A percentile compares a stretch with the other conserved stretches of the same genome.
These are phyloP conservation scores for Vimba vimba DNA, from an alignment of 2,113 vertebrate genomes.

Conservation along the genomic window DNA sequence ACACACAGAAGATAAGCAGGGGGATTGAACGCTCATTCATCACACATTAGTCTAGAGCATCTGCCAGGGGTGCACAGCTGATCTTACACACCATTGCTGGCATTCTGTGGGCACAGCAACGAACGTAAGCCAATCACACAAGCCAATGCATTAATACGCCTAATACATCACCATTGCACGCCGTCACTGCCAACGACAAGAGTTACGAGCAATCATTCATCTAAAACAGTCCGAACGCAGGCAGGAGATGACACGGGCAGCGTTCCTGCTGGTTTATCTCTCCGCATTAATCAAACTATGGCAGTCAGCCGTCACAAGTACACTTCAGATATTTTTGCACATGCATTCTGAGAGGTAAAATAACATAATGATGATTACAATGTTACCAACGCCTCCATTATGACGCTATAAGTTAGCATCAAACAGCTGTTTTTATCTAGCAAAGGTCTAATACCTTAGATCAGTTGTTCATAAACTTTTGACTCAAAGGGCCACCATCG, in stretches of 20 bases:
- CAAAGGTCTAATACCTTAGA: neutral
- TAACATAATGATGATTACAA: constrained; percentile 4
- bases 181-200: neutral
- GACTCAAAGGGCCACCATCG: too few relatives aligned
- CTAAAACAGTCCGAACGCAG: neutral
- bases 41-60: constrained; percentile 5
- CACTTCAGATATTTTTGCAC: neutral
- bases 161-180: constrained; percentile 14
- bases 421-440: neutral
- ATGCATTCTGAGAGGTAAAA: neutral
- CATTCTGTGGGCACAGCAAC: neutral
- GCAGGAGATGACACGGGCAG: neutral
- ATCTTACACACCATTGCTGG: neutral
- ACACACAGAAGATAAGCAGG: neutral
- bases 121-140: neutral
- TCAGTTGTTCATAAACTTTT: too few relatives aligned
- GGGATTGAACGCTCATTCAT: constrained; percentile 29
- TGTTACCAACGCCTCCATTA: neutral
- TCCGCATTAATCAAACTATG: neutral
- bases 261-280: neutral
- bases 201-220: constrained; percentile 23
- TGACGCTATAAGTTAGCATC: neutral
- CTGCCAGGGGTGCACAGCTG: constrained; percentile 29
- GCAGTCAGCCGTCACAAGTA: neutral
- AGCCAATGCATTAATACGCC: constrained; percentile 13